A percentile compares a stretch with the other conserved stretches of the same genome.
Conservation (phyloP, 2,888 invertebrate genomes). For the Macroteleia sp. region DNA sequence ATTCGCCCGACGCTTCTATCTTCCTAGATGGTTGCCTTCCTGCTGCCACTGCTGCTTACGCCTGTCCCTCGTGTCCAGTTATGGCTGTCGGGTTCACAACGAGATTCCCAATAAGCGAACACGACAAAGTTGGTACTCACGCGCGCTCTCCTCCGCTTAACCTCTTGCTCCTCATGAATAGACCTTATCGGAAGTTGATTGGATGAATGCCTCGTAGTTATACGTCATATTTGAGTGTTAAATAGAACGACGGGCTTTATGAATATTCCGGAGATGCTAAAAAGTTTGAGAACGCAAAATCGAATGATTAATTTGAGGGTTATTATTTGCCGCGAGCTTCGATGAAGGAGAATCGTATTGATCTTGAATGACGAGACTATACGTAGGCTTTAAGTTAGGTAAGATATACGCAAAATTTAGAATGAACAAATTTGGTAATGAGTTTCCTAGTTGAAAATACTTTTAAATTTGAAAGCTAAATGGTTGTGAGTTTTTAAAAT, state of each 20-base stretch:
- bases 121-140: slow-evolving; percentile 37
- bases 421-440: too few relatives aligned
- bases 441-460: too few relatives aligned
- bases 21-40: slow-evolving; percentile 53
- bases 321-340: neutral
- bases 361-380: neutral
- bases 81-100: slow-evolving; percentile 38
- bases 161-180: slow-evolving; percentile 57
- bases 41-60: slow-evolving; percentile 15
- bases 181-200: slow-evolving; percentile 47
- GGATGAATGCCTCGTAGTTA: slow-evolving; percentile 44
- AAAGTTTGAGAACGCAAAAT: slow-evolving; percentile 7
- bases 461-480: too few relatives aligned
- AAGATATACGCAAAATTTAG: too few relatives aligned
- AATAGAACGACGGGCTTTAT: slow-evolving; percentile 10
- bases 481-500: too few relatives aligned
- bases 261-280: neutral
- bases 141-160: slow-evolving; percentile 37
- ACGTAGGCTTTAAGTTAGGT: too few relatives aligned
- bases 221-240: slow-evolving; percentile 14
- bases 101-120: slow-evolving; percentile 53
- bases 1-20: slow-evolving; percentile 70
- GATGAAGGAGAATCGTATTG: neutral
- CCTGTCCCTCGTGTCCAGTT: slow-evolving; percentile 52
- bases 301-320: slow-evolving; percentile 3